Base-by-base conservation (phyloP, 2,113 vertebrate genomes). In the Hippocampus guttulatus region DNA sequence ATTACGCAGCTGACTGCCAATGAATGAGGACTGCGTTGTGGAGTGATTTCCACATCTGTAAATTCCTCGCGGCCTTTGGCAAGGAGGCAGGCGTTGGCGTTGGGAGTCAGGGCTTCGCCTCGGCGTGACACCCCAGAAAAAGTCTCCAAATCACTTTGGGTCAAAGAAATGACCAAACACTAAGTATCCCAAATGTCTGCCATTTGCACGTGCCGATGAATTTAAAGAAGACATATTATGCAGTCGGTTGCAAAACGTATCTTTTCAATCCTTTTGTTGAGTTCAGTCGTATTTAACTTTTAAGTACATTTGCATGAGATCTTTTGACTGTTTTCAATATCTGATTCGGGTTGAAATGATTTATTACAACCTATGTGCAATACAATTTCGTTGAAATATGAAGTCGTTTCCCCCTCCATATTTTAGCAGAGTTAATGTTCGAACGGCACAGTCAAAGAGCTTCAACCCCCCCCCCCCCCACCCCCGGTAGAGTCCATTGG, bases 41-140 rank as follows among this genome's bases (percentile, higher is more conserved):
- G 9, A 55, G 8, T 21, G 63, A 43, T 2, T 67, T 75, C 70
- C 76, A 82, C 79, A 78, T 89, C 80, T 86, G 85, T 86, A 88
- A 86, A 87, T 84, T 79, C 85, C 82, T 75, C 84, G 70, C 5
- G 69, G 72, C 67, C 58, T n/a, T 25, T 45, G 6, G 23, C 43
- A 3, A 49, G 25, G 58, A 9, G 60, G 72, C 67, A 65, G 68
- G 68, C 79, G 74, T 73, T 62, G 81, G 69, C 51, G 77, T 66
- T 73, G 75, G 33, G 73, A 60, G 75, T 87, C 76, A 73, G 77
- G 72, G 79, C 82, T 77, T 82, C 65, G 64, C 80, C 18, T 84
- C 89, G 86, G 82, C 43, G 85, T 68, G 84, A 78, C 87, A 88
- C 84, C 85, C 27, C 58, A 33, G 58, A 61, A 33, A 33, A 61